Base-by-base conservation (phyloP, 1,140 invertebrate genomes). In the Bursaphelenchus mucronatus region DNA sequence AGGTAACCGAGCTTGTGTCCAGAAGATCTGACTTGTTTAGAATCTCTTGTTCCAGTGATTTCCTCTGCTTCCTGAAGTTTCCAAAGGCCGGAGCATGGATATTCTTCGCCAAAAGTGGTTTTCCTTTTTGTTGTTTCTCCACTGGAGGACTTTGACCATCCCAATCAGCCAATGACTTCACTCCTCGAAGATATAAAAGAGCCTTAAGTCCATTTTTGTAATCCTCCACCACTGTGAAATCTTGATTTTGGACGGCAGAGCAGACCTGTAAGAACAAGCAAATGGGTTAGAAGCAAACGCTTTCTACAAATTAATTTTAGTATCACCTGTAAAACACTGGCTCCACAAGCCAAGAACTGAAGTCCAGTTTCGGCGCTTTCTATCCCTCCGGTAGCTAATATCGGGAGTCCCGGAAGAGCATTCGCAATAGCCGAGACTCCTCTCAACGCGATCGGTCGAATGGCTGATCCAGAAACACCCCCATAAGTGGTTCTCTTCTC, bases 191-290 rank as follows among this genome's bases (percentile, higher is more conserved):
- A 78, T 95, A 97, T 0, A 98, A 82, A 30, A 96, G 82, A 0
- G 92, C 86, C 83, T 93, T 92, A 8, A 98, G 84, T 0, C 93
- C 93, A 5, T 87, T 90, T 47, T 89, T 87, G 76, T 96, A 97
- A 11, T 96, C 79, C 39, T 81, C 61, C 13, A 82, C 63, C 13
- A 82, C 73, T 10, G 85, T 86, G 70, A 84, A 86, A 62, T 86
- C 85, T 68, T 98, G 95, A 84, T 98, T 98, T 82, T 98, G 95
- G 13, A 98, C 87, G 7, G 94, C 91, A 81, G 92, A 96, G 82
- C 94, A 91, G 56, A 95, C 87, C 89, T 92, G 70, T 1, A 72
- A 11, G 11, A n/a, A 58, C 62, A 61, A 57, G 30, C 1, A 30
- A 1, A 5, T 30, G 2, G 30, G 5, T 30, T 30, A n/a, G n/a